Percentiles rank a stretch among this genome's conserved stretches.
Conservation (phyloP, 2,797 vertebrate species). For the Anolis apletophallus region DNA sequence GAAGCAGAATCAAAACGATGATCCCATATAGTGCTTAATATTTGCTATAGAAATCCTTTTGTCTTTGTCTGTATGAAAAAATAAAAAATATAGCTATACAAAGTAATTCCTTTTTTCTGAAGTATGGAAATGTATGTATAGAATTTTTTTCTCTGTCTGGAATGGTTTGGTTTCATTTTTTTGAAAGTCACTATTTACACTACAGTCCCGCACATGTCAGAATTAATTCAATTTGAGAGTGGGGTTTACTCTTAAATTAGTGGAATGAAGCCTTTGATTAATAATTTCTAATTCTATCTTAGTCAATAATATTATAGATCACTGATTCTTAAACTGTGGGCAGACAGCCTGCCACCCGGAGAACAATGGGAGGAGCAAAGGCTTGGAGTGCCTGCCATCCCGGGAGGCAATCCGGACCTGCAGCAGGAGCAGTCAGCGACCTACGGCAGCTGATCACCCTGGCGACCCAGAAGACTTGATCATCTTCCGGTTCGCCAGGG, state of each 20-base stretch:
- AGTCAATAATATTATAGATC: not conserved
- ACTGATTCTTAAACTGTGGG: too few species aligned
- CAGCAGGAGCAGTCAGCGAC: too few species aligned
- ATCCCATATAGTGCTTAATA: not conserved
- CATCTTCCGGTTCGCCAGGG: too few species aligned
- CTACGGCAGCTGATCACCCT: too few species aligned
- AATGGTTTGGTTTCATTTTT: not conserved
- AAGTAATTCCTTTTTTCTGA: not conserved
- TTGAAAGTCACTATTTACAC: not conserved
- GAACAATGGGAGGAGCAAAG: too few species aligned
- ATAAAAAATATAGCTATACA: not conserved
- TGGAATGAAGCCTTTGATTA: not conserved
- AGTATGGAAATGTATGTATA: not conserved
- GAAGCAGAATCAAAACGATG: constrained; percentile 4
- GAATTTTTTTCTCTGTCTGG: not conserved
- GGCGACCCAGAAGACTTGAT: too few species aligned
- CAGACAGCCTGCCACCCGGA: too few species aligned
- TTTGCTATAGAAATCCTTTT: not conserved
- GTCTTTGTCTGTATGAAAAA: not conserved
- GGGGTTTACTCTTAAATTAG: not conserved
- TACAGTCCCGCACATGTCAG: too few species aligned
- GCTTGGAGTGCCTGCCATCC: too few species aligned
- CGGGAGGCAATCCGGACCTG: too few species aligned
- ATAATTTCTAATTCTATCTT: not conserved
- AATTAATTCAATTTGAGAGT: not conserved